Evolutionary conservation across 2,797 vertebrate genomes (phyloP).

Genomic region (Channallabes apus): DNA sequence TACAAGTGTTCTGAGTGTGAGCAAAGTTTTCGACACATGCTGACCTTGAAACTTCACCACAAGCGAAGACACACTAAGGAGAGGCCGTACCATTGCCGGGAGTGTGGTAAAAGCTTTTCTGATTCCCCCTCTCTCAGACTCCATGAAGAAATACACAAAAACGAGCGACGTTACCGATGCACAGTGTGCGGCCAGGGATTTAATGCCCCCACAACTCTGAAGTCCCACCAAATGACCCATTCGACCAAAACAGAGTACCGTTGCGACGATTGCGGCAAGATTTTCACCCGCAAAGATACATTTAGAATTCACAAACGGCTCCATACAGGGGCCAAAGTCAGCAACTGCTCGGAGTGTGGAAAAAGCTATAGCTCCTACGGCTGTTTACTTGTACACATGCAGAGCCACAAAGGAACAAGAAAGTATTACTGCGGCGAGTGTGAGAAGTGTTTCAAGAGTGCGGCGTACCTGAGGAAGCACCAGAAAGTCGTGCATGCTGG

Average conservation of each 20-base stretch:
- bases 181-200: conserved; percentile 37
- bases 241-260: conserved; percentile 1
- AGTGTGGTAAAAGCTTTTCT: conserved; percentile 33
- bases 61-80: not conserved
- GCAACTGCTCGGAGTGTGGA: not conserved
- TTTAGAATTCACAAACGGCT: conserved; percentile 49
- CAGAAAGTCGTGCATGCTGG: no score
- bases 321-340: conserved; percentile 27
- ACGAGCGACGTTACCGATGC: conserved; percentile 15
- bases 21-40: not conserved
- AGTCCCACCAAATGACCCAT: conserved; percentile 35
- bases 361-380: not conserved
- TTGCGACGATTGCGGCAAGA: conserved; percentile 48
- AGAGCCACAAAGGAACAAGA: no score
- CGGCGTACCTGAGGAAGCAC: no score
- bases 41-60: not conserved
- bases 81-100: not conserved
- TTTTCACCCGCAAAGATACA: conserved; percentile 45
- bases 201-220: conserved; percentile 23
- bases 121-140: not conserved
- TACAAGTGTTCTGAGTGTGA: not conserved
- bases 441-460: no score
- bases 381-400: no score
- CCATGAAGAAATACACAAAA: conserved; percentile 20
- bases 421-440: no score